Evolutionary conservation across 2,888 invertebrate genomes (phyloP).

Genomic region (Merodon equestris): DNA sequence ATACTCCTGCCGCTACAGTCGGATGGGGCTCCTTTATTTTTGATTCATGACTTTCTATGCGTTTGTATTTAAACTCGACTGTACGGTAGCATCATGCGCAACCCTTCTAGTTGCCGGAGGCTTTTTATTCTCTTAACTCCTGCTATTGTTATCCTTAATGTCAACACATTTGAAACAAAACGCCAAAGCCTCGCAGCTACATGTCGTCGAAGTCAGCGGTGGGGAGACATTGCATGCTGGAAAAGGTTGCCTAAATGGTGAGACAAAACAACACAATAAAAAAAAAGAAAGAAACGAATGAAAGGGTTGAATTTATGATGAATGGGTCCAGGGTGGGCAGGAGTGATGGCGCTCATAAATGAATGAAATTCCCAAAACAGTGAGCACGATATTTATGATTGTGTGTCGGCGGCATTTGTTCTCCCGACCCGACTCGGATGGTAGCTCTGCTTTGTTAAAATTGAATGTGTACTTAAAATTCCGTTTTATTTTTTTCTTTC

Average conservation of each 20-base stretch:
- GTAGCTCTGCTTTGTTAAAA: constrained; percentile 41
- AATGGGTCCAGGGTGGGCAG: constrained; percentile 18
- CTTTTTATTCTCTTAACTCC: constrained; percentile 17
- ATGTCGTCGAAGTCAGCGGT: neutral
- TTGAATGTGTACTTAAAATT: constrained; percentile 38
- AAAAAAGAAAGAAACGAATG: no score
- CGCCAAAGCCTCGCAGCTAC: constrained; percentile 37
- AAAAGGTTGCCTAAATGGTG: constrained; percentile 56
- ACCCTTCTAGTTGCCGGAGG: constrained; percentile 43
- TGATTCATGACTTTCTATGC: constrained; percentile 63
- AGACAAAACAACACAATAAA: constrained; percentile 13
- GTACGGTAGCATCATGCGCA: constrained; percentile 39
- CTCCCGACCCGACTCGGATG: neutral
- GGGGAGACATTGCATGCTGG: neutral
- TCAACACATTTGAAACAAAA: constrained; percentile 68
- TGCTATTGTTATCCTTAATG: constrained; percentile 68
- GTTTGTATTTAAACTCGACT: constrained; percentile 39
- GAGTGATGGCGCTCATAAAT: constrained; percentile 44
- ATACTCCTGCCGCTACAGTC: constrained; percentile 9
- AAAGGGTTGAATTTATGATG: constrained; percentile 68
- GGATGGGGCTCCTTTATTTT: constrained; percentile 42
- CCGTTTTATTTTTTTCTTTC: constrained; percentile 13
- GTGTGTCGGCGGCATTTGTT: constrained; percentile 37
- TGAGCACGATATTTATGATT: constrained; percentile 62
- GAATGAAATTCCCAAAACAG: constrained; percentile 59